Base-by-base conservation (phyloP, 2,888 invertebrate genomes). In the Zelleria hepariella region DNA sequence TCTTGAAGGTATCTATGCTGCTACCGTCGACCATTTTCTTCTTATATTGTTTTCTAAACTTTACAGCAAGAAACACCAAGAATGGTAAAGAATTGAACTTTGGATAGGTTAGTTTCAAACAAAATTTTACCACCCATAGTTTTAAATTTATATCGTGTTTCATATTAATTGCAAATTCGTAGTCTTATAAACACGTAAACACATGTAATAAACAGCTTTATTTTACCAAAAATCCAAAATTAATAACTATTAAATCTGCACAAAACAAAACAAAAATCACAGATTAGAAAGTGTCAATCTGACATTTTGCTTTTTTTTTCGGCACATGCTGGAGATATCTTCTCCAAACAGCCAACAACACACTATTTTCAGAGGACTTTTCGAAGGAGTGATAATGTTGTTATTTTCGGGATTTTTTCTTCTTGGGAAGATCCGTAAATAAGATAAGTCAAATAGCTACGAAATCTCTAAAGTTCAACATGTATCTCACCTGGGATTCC, bases 121-220 rank as follows among this genome's bases (percentile, higher is more conserved):
- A 84, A 74, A 81, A 85, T 68, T 85, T 85, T 74, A 85, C 68
- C 68, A 87, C 79, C 85, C 86, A 84, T 85, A 88, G 61, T 70
- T 82, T 81, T 26, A 67, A 63, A 60, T 63, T 64, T 61, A 68
- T 75, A 63, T 77, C 68, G 68, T 81, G 72, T 72, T 79, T 80
- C 87, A 88, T 88, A 80, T 66, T 86, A 75, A 65, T 18, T 48
- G 57, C 15, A 5, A 42, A 42, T 42, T 42, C 10, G 32, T 42
- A 15, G 1, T 1, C 15, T 15, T 42, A 10, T 15, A 15, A 10
- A 42, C 15, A 42, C 10, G 32, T 5, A 42, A 15, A 2, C 15
- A 15, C 15, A 42, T 15, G 32, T 5, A 42, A 42, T 10, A 6
- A 42, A 42, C 32, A 42, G 15, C 15, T 42, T 15, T 15, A 42